These are phyloP conservation scores for Platalea minor DNA, from an alignment of 2,797 vertebrate genomes.

Conservation along the genomic window DNA sequence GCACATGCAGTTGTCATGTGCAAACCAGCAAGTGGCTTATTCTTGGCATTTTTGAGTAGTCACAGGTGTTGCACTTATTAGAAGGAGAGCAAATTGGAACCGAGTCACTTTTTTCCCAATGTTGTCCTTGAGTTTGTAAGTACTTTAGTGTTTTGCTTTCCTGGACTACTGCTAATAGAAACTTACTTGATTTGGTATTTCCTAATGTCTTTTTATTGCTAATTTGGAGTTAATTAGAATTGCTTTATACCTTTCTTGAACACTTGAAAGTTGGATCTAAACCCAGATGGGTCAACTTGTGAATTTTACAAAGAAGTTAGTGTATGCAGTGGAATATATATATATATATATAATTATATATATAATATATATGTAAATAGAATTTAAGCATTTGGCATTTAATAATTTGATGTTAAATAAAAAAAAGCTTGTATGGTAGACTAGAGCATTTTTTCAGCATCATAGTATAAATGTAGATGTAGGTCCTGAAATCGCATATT, in stretches of 20 bases:
- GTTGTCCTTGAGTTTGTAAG: not conserved
- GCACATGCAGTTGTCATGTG: not conserved
- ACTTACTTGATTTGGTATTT: not conserved
- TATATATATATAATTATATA: accelerated
- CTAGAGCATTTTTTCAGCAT: not conserved
- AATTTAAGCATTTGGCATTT: not conserved
- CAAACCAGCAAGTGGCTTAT: not conserved
- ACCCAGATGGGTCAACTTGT: not conserved
- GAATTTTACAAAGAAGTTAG: not conserved
- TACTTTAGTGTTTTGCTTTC: not conserved
- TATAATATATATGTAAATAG: accelerated
- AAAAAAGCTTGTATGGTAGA: not conserved
- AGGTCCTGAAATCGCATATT: not conserved
- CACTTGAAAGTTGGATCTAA: not conserved
- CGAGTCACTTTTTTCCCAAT: not conserved
- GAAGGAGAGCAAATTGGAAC: not conserved
- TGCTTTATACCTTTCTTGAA: not conserved
- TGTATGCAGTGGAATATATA: accelerated
- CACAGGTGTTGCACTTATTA: not conserved
- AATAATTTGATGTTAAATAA: not conserved
- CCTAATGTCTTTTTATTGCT: not conserved
- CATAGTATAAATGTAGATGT: not conserved
- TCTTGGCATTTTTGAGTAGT: not conserved
- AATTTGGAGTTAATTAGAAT: not conserved
- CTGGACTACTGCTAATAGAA: not conserved